A percentile compares a stretch with the other conserved stretches of the same genome.
Conservation (phyloP, 2,888 invertebrate genomes). For the Tetranychus piercei region DNA sequence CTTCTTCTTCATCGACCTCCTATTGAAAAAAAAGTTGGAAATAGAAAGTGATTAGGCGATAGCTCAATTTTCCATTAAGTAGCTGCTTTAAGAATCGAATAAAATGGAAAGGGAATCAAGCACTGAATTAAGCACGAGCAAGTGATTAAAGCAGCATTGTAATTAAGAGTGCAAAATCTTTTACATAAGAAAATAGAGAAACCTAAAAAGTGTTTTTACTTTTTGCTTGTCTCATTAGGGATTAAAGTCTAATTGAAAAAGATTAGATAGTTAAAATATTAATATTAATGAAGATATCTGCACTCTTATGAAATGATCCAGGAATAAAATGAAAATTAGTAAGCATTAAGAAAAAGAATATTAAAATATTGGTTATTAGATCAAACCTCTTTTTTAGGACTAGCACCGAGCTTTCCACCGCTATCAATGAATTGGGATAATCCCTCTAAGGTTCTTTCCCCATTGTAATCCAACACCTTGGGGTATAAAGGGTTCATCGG, state of each 20-base stretch:
- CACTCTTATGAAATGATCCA: background rate
- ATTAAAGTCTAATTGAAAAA: no score
- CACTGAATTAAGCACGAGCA: background rate
- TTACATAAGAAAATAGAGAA: no score
- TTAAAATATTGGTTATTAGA: background rate
- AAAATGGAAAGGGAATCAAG: background rate
- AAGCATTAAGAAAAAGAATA: background rate
- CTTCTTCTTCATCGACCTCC: constrained; percentile 27
- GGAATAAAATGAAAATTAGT: background rate
- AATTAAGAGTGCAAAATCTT: background rate
- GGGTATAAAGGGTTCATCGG: constrained; percentile 30
- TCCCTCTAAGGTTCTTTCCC: constrained; percentile 81
- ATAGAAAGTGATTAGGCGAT: background rate
- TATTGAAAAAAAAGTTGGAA: constrained; percentile 14
- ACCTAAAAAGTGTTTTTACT: no score
- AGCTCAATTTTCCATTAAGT: background rate
- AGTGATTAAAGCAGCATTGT: background rate
- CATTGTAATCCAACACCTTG: constrained; percentile 77
- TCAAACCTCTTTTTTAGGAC: constrained; percentile 39
- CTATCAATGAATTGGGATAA: constrained; percentile 81
- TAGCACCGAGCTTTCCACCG: constrained; percentile 59
- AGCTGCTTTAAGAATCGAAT: background rate
- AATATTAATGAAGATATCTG: no score
- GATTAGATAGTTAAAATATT: no score
- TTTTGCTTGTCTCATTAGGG: no score